Percentiles rank a stretch among this genome's conserved stretches.
phyloP scores from a whole-genome alignment of 2,113 vertebrate species.

The Urocynchramus pylzowi region DNA sequence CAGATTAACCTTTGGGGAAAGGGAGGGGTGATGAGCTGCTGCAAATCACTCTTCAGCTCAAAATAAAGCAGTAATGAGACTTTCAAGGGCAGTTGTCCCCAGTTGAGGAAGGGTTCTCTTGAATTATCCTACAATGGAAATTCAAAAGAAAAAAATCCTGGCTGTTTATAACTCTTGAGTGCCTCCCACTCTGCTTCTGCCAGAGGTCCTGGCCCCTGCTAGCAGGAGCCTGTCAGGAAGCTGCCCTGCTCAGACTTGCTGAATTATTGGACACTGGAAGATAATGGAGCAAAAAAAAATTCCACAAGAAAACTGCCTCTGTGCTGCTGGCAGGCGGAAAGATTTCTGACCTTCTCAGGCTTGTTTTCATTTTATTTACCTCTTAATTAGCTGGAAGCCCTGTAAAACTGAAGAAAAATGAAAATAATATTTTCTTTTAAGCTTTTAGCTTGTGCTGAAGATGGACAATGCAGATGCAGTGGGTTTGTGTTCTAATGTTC shows the following conservation, averaged over 20 bases:
- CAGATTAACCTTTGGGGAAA: background rate
- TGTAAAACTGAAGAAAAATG: background rate
- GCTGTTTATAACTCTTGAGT: background rate
- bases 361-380: background rate
- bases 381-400: background rate
- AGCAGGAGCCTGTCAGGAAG: background rate
- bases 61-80: background rate
- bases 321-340: background rate
- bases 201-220: background rate
- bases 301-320: background rate
- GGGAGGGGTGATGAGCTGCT: background rate
- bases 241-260: background rate
- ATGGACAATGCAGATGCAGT: fast-evolving
- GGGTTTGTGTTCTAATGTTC: background rate
- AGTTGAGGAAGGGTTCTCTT: background rate
- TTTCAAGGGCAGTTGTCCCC: background rate
- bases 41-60: background rate
- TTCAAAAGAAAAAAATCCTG: background rate
- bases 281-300: background rate
- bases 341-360: background rate
- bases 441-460: background rate
- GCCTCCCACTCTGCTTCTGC: background rate
- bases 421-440: background rate
- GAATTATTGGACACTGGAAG: background rate
- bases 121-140: background rate